These are phyloP conservation scores for Yponomeuta sedellus DNA, from an alignment of 2,888 invertebrate species.

Conservation along the genomic window DNA sequence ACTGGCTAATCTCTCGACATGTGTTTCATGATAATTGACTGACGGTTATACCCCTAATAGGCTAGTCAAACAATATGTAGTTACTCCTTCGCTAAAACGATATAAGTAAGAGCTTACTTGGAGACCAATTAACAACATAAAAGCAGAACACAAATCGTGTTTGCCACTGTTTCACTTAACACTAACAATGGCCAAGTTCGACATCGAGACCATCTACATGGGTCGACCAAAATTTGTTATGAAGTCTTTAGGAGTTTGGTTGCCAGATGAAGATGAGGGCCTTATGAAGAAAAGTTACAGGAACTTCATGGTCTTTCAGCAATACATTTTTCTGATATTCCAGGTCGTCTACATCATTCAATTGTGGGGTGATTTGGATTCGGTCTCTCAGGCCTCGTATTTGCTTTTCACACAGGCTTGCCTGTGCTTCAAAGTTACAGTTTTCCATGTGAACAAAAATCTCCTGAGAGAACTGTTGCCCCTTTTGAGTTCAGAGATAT, in stretches of 20 bases:
- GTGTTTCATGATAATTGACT: no score
- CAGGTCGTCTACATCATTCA: slow-evolving; percentile 54
- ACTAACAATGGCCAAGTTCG: not conserved
- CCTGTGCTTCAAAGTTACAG: slow-evolving; percentile 59
- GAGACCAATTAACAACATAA: not conserved
- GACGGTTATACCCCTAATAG: no score
- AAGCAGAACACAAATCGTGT: not conserved
- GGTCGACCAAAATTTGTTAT: slow-evolving; percentile 57
- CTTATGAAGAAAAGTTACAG: slow-evolving; percentile 35
- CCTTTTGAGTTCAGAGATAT: slow-evolving; percentile 49
- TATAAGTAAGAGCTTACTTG: no score
- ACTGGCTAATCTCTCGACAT: no score
- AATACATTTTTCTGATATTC: slow-evolving; percentile 54
- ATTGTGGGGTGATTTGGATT: slow-evolving; percentile 62
- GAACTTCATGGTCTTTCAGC: slow-evolving; percentile 46
- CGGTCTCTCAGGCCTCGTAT: slow-evolving; percentile 57
- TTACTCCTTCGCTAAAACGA: no score
- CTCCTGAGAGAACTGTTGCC: slow-evolving; percentile 39
- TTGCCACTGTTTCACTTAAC: not conserved
- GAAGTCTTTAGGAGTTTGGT: slow-evolving; percentile 60
- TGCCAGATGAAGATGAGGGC: slow-evolving; percentile 38
- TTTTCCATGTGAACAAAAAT: slow-evolving; percentile 46
- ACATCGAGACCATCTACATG: slow-evolving; percentile 45
- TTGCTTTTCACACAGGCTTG: slow-evolving; percentile 62
- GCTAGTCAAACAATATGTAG: no score